phyloP scores from a whole-genome alignment of 2,797 vertebrate species.

The Pelobates cultripes region DNA sequence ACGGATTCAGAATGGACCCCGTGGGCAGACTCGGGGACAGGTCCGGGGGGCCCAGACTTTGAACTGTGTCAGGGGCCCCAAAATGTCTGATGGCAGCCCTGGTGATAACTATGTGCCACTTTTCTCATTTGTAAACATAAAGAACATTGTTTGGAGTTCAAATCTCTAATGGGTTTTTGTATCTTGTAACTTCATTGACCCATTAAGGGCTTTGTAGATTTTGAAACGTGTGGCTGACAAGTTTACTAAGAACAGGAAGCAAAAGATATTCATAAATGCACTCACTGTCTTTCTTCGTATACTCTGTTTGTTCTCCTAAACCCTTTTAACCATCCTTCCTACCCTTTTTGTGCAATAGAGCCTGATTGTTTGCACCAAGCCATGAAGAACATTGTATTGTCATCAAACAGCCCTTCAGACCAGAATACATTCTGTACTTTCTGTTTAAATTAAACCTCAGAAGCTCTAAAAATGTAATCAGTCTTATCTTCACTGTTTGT shows the following conservation, averaged over 20 bases:
- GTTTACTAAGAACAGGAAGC: conserved; percentile 38
- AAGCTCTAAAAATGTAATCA: not conserved
- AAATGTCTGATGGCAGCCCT: no score
- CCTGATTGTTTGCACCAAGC: conserved; percentile 9
- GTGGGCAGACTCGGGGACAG: no score
- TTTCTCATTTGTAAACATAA: not conserved
- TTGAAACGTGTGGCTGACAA: conserved; percentile 25
- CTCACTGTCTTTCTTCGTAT: not conserved
- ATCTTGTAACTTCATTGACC: conserved; percentile 27
- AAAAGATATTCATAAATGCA: conserved; percentile 13
- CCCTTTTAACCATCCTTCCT: not conserved
- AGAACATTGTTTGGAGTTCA: conserved; percentile 8
- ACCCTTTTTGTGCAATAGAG: conserved; percentile 8
- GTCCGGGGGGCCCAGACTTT: no score
- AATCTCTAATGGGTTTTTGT: conserved; percentile 29
- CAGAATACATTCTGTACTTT: conserved; percentile 1
- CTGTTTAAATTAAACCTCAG: not conserved
- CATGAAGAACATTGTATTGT: conserved; percentile 7
- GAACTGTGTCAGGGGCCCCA: no score
- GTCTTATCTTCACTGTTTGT: no score
- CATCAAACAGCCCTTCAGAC: conserved; percentile 25
- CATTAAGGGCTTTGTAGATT: conserved; percentile 33
- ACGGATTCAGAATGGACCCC: no score
- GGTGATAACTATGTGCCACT: not conserved
- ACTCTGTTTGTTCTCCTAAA: conserved; percentile 1